Evolutionary conservation across 2,113 vertebrate genomes (phyloP).

Genomic region (Atlantisia rogersi): DNA sequence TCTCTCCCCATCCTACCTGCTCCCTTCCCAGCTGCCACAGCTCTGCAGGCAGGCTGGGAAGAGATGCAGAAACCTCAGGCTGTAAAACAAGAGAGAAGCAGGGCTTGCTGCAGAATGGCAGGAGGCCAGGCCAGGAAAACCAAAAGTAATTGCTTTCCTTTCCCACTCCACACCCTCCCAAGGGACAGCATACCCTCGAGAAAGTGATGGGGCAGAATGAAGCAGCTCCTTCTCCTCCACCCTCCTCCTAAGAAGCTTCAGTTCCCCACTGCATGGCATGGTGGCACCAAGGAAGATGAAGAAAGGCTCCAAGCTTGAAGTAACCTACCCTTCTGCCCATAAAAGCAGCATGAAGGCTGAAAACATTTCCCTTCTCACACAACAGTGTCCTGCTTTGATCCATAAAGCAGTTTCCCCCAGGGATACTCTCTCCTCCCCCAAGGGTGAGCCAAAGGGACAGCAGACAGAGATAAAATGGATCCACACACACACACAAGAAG

Average conservation of each 20-base stretch:
- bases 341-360: no score
- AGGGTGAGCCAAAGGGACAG: rapidly evolving
- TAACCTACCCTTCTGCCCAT: background rate
- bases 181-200: background rate
- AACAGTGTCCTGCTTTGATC: background rate
- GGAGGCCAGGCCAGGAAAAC: background rate
- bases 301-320: background rate
- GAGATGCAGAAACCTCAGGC: background rate
- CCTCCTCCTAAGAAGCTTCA: background rate
- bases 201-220: rapidly evolving
- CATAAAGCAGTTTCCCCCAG: background rate
- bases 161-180: background rate
- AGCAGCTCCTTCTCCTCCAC: background rate
- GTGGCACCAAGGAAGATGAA: rapidly evolving
- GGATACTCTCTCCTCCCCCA: rapidly evolving
- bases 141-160: background rate
- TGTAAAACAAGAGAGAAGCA: background rate
- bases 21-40: background rate
- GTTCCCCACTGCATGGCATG: rapidly evolving
- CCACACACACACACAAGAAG: rapidly evolving
- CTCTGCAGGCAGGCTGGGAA: background rate
- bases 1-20: background rate
- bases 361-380: background rate
- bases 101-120: background rate
- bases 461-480: rapidly evolving